Evolutionary conservation across 2,797 vertebrate genomes (phyloP).

Genomic region (Mycteria americana): DNA sequence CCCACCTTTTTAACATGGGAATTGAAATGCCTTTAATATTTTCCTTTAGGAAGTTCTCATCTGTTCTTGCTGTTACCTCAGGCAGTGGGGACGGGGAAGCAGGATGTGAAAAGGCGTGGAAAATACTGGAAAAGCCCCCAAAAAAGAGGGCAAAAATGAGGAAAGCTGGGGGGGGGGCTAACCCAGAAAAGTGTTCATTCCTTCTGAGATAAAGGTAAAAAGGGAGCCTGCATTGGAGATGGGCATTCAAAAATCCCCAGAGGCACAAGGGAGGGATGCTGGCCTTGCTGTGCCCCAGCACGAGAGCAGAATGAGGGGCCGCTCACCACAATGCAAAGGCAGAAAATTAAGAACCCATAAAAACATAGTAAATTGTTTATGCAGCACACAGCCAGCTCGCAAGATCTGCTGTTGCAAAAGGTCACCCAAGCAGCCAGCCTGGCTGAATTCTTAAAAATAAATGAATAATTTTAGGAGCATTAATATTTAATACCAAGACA

Average conservation of each 20-base stretch:
- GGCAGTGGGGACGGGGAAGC: neutral
- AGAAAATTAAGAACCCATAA: neutral
- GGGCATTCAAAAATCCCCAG: neutral
- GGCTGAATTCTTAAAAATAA: neutral
- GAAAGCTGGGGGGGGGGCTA: neutral
- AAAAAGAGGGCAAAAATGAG: neutral
- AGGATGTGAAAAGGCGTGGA: neutral
- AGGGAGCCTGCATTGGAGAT: neutral
- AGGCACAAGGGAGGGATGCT: neutral
- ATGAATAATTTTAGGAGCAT: neutral
- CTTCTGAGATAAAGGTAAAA: neutral
- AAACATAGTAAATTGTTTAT: neutral
- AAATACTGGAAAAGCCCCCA: neutral
- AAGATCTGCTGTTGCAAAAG: neutral
- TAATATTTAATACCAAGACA: neutral
- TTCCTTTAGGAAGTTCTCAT: neutral
- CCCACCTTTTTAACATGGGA: neutral
- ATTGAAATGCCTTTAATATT: neutral
- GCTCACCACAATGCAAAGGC: neutral
- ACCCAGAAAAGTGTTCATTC: neutral
- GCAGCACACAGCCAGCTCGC: neutral
- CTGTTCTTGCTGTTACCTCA: neutral
- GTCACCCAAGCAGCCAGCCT: neutral
- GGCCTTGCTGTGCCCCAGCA: neutral
- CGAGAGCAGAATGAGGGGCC: neutral